phyloP scores from a whole-genome alignment of 1,140 invertebrate genomes.

The Chrysopa pallens region DNA sequence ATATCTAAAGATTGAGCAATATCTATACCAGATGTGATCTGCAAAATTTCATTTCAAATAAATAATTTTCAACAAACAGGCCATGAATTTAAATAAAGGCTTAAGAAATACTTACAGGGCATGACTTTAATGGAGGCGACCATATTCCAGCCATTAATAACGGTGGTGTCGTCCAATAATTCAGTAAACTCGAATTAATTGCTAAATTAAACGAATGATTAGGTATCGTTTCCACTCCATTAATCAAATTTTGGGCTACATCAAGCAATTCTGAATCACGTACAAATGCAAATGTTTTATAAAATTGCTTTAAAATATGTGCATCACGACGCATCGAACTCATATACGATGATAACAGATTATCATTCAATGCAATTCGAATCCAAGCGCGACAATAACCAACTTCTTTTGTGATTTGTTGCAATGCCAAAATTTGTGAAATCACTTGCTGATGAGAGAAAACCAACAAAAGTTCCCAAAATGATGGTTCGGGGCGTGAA shows the following conservation, averaged over 20 bases:
- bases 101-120: constrained; percentile 27
- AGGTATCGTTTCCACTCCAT: constrained; percentile 44
- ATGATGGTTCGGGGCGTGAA: constrained; percentile 63
- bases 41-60: not conserved
- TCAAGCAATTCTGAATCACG: constrained; percentile 63
- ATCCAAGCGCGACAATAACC: constrained; percentile 85
- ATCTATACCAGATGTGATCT: constrained; percentile 16
- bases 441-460: constrained; percentile 77
- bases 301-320: constrained; percentile 56
- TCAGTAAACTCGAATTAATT: constrained; percentile 73
- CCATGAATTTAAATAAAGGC: too few species aligned
- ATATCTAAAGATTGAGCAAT: constrained; percentile 15
- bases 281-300: constrained; percentile 57
- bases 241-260: constrained; percentile 52
- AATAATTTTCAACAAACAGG: too few species aligned
- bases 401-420: constrained; percentile 72
- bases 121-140: constrained; percentile 54
- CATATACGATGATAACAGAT: constrained; percentile 69
- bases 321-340: constrained; percentile 52
- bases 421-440: constrained; percentile 38
- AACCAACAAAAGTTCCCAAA: constrained; percentile 69
- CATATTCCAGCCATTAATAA: constrained; percentile 69
- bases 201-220: constrained; percentile 63
- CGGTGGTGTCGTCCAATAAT: constrained; percentile 74
- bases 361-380: constrained; percentile 72